Conservation (phyloP, 1,140 invertebrate species). For the Ostrea edulis region DNA sequence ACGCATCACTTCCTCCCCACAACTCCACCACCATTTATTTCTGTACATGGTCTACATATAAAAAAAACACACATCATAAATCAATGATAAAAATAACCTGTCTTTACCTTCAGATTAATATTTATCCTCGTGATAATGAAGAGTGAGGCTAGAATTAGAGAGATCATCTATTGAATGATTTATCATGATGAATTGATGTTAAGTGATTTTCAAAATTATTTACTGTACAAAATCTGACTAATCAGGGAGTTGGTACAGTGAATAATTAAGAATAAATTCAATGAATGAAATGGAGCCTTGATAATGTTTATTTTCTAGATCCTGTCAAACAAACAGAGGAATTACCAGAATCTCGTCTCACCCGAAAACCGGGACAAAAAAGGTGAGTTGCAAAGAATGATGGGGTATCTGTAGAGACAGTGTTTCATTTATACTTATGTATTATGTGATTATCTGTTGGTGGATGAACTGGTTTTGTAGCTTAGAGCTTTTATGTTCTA, state of each 20-base stretch:
- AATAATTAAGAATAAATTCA: not conserved
- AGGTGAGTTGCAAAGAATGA: not conserved
- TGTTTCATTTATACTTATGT: too few relatives aligned
- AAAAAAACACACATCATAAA: conserved; percentile 4
- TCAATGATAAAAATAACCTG: not conserved
- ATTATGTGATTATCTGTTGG: too few relatives aligned
- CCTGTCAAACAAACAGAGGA: not conserved
- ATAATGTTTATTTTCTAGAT: not conserved
- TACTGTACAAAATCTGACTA: too few relatives aligned
- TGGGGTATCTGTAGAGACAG: too few relatives aligned
- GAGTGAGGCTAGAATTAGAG: not conserved
- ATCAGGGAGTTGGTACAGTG: too few relatives aligned
- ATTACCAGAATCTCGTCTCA: not conserved
- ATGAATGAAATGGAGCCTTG: not conserved
- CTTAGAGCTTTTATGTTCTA: too few relatives aligned
- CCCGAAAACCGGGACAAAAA: conserved; percentile 10
- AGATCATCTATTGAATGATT: not conserved
- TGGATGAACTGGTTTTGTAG: too few relatives aligned
- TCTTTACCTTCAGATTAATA: not conserved
- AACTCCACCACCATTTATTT: not conserved
- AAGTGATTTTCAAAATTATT: too few relatives aligned
- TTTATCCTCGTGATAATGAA: not conserved
- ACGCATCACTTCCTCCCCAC: not conserved
- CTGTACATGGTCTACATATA: not conserved
- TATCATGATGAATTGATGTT: not conserved